Evolutionary conservation across 2,797 vertebrate genomes (phyloP).

Genomic region (Tokudaia muenninki): DNA sequence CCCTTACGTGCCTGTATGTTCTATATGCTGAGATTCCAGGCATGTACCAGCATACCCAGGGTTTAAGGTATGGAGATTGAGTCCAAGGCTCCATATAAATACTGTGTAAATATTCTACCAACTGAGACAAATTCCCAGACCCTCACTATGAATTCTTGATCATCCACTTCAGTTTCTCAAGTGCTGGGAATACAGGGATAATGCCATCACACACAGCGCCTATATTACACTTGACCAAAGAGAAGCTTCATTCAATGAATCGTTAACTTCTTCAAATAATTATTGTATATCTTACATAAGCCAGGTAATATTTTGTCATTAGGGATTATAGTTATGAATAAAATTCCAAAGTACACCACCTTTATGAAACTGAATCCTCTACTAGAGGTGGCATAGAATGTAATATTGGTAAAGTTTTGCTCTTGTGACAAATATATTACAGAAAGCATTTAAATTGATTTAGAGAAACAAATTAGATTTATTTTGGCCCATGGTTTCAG

Average conservation of each 20-base stretch:
- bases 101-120: background rate
- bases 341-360: constrained; percentile 6
- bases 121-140: background rate
- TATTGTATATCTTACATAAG: background rate
- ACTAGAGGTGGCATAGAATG: background rate
- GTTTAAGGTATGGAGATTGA: background rate
- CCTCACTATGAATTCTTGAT: background rate
- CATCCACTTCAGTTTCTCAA: background rate
- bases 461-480: background rate
- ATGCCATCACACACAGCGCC: background rate
- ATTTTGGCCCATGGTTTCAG: background rate
- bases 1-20: background rate
- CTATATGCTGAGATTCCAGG: background rate
- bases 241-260: constrained; percentile 4
- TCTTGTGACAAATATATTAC: background rate
- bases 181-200: background rate
- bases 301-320: constrained; percentile 1
- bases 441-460: background rate
- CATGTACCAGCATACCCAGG: background rate
- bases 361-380: background rate
- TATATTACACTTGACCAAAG: background rate
- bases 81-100: background rate
- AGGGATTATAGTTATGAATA: background rate
- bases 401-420: background rate
- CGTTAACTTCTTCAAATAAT: constrained; percentile 4